Percentiles rank a stretch among this genome's conserved stretches.
phyloP scores from a whole-genome alignment of 2,113 vertebrate species.

The Tragelaphus strepsiceros region DNA sequence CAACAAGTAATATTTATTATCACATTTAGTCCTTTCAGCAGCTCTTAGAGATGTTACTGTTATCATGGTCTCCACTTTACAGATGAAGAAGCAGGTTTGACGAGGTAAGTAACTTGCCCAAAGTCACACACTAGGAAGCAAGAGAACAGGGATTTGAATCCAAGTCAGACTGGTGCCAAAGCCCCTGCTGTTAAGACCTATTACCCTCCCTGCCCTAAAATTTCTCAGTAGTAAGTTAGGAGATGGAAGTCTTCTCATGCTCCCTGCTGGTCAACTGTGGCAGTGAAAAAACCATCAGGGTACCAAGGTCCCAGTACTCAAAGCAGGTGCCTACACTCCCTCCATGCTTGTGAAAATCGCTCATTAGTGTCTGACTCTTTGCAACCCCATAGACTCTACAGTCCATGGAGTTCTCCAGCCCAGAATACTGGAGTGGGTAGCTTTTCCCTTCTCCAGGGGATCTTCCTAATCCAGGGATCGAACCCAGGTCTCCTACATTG shows the following conservation, averaged over 20 bases:
- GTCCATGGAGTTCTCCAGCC: background rate
- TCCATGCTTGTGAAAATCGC: background rate
- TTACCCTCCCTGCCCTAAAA: background rate
- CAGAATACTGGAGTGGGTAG: background rate
- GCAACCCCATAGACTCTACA: background rate
- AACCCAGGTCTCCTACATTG: background rate
- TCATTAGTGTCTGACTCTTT: background rate
- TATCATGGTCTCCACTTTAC: background rate
- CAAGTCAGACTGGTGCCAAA: background rate
- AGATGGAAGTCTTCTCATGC: no score
- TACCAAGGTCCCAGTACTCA: background rate
- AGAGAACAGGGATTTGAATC: background rate
- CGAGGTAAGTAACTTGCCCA: background rate
- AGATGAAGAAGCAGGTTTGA: background rate
- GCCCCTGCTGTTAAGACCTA: background rate
- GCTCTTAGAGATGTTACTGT: background rate
- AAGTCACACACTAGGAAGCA: background rate
- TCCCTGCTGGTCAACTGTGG: background rate
- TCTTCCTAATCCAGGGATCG: rapidly evolving
- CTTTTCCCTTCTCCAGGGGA: background rate
- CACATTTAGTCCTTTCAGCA: background rate
- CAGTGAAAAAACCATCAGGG: background rate
- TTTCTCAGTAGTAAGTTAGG: background rate
- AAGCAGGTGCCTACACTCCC: background rate
- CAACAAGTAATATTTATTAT: background rate